phyloP scores from a whole-genome alignment of 2,113 vertebrate genomes.

The Cygnus buccinator region DNA sequence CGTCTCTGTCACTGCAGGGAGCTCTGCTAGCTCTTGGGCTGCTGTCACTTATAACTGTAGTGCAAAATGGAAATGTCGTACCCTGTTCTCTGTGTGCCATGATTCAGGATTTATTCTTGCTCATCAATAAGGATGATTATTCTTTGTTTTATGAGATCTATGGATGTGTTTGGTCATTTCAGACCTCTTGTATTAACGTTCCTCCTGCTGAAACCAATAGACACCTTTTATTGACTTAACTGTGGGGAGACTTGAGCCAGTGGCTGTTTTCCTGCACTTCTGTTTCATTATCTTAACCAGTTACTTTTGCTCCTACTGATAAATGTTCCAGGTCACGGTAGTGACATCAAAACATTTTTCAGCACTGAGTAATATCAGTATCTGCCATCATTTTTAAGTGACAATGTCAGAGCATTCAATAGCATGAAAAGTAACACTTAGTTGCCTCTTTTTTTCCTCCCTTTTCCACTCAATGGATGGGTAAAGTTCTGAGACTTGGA shows the following conservation, averaged over 20 bases:
- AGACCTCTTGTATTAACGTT: neutral
- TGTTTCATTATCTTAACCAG: neutral
- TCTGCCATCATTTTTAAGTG: neutral
- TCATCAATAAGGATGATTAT: neutral
- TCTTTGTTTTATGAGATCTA: neutral
- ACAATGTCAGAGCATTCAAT: neutral
- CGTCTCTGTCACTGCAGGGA: neutral
- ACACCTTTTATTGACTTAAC: neutral
- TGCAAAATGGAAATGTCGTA: neutral
- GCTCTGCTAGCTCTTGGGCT: neutral
- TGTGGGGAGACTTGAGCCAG: neutral
- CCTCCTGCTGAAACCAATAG: neutral
- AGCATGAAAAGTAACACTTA: neutral
- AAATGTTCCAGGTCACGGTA: neutral
- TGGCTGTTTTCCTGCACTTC: neutral
- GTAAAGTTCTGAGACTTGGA: neutral
- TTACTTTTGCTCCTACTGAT: neutral
- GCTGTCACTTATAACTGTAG: neutral
- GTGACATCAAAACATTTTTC: neutral
- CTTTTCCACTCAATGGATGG: neutral
- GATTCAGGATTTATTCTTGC: neutral
- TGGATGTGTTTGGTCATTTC: neutral
- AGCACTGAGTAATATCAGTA: neutral
- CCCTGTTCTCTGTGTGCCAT: neutral
- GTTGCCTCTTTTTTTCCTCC: neutral